Evolutionary conservation across 2,113 vertebrate genomes (phyloP).

Genomic region (Gambusia holbrooki): DNA sequence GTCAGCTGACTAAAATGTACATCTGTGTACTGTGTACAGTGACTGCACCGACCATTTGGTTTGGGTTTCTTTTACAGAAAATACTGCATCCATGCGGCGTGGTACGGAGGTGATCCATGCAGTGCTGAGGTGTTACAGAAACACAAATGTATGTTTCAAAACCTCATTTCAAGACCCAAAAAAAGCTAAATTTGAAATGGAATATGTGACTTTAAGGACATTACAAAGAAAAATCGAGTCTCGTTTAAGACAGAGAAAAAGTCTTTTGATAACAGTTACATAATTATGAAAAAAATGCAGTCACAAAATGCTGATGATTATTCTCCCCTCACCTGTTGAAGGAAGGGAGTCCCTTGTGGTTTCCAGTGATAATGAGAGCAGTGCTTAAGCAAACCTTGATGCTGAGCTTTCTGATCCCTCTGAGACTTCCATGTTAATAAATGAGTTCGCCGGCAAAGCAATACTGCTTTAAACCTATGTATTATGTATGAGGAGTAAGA

Average conservation of each 20-base stretch:
- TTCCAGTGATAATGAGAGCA: slow-evolving; percentile 47
- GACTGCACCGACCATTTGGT: too few species aligned
- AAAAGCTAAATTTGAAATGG: not conserved
- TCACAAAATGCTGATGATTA: slow-evolving; percentile 26
- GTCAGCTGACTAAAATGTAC: too few species aligned
- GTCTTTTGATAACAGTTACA: not conserved
- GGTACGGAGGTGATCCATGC: too few species aligned
- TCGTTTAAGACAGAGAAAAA: not conserved
- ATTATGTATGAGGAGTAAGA: slow-evolving; percentile 81
- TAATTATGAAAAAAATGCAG: slow-evolving; percentile 14
- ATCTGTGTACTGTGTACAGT: too few species aligned
- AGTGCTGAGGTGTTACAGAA: too few species aligned
- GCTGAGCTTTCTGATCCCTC: slow-evolving; percentile 69
- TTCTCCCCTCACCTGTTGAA: slow-evolving; percentile 58
- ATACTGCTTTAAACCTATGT: slow-evolving; percentile 80
- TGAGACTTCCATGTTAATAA: slow-evolving; percentile 80
- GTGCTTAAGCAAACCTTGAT: slow-evolving; percentile 66
- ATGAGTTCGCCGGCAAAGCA: slow-evolving; percentile 76
- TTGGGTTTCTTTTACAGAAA: too few species aligned
- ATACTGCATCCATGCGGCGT: too few species aligned
- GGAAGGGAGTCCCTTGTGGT: slow-evolving; percentile 51
- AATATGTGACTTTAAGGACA: not conserved
- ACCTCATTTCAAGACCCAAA: not conserved
- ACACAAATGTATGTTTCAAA: not conserved
- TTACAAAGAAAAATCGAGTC: too few species aligned